phyloP scores from a whole-genome alignment of 2,888 invertebrate genomes.

The Drosophila neonasuta region DNA sequence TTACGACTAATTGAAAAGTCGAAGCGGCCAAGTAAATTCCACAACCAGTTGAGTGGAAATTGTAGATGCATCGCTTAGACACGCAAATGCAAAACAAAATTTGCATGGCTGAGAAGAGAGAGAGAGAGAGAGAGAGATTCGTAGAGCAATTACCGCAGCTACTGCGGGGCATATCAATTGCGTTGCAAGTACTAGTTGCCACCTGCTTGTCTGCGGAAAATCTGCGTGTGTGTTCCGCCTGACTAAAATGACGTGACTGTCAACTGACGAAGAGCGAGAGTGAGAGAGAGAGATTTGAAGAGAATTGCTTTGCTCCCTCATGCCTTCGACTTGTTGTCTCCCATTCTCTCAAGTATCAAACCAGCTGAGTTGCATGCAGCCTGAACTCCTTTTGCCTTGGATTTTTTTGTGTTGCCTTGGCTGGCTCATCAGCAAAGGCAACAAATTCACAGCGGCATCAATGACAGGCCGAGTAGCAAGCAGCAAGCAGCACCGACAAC shows the following conservation, averaged over 20 bases:
- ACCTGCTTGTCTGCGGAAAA: constrained; percentile 73
- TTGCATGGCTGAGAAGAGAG: constrained; percentile 48
- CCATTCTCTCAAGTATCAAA: constrained; percentile 57
- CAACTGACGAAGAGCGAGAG: constrained; percentile 37
- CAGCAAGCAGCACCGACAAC: constrained; percentile 28
- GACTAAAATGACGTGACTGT: constrained; percentile 71
- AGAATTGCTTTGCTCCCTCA: background rate
- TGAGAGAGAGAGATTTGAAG: background rate
- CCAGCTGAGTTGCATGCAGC: constrained; percentile 40
- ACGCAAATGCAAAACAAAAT: constrained; percentile 59
- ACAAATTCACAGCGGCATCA: constrained; percentile 65
- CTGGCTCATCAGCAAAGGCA: constrained; percentile 65
- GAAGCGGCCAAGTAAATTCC: constrained; percentile 9
- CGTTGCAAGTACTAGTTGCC: constrained; percentile 42
- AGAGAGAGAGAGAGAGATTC: constrained; percentile 25
- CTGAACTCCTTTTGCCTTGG: constrained; percentile 15
- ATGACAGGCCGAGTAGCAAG: constrained; percentile 59
- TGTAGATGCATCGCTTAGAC: constrained; percentile 36
- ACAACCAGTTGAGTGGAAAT: too few species aligned
- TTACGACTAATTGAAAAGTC: constrained; percentile 63
- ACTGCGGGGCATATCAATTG: constrained; percentile 58
- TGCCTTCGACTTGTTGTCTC: constrained; percentile 5
- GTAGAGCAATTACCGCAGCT: constrained; percentile 67
- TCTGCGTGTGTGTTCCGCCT: constrained; percentile 74
- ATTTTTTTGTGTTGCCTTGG: background rate